Conservation (phyloP, 2,113 vertebrate genomes). For the Etheostoma cragini region DNA sequence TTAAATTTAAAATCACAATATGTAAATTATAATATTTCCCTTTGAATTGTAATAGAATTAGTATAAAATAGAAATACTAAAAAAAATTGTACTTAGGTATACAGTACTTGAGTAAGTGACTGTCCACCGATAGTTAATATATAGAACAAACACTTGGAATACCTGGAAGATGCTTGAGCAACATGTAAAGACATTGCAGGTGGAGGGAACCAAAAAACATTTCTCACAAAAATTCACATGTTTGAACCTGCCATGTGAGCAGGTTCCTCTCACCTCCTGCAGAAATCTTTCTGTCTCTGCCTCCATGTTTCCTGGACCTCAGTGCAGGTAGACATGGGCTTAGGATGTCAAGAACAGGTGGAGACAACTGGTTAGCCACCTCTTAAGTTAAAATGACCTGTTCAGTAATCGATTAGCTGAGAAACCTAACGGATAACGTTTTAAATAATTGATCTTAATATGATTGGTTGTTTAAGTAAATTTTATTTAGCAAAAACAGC, state of each 20-base stretch:
- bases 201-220: not conserved
- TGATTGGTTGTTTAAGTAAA: not conserved
- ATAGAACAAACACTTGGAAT: not conserved
- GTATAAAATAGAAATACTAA: too few relatives aligned
- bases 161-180: not conserved
- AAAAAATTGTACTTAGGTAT: too few relatives aligned
- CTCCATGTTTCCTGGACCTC: not conserved
- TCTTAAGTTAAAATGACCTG: not conserved
- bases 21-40: too few relatives aligned
- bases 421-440: not conserved
- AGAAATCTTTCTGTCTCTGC: constrained; percentile 18
- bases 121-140: too few relatives aligned
- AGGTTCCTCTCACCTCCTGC: constrained; percentile 39
- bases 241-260: constrained; percentile 40
- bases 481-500: not conserved
- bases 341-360: not conserved
- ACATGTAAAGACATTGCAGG: not conserved
- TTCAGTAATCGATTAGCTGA: not conserved
- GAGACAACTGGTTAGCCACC: not conserved
- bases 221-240: constrained; percentile 37
- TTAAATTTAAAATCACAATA: too few relatives aligned
- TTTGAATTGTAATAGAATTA: too few relatives aligned
- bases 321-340: not conserved
- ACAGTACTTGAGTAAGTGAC: too few relatives aligned
- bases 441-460: not conserved